Evolutionary conservation across 2,113 vertebrate species (phyloP), one percentile per base, ranked within the genome.

Genomic region (Mus pahari): DNA sequence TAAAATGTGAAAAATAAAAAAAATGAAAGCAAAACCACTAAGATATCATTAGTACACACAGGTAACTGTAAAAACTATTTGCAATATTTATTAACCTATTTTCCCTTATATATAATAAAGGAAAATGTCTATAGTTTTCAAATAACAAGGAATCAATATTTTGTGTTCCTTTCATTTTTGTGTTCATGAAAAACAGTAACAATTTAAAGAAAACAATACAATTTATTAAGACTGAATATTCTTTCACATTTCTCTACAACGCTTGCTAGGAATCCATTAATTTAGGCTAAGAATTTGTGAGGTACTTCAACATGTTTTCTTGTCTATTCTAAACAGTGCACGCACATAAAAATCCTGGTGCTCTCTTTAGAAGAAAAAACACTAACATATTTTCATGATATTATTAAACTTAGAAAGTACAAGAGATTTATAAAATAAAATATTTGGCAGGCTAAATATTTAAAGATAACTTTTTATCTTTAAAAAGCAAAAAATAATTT

Each of bases 351-450:
- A 83, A 75, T 19, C 0, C 28, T 92, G 19, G 10, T 90, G 50
- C 55, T 4, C 73, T 81, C 50, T 90, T 73, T 75, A 71, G 22
- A 48, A 90, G 33, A 48, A 33, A 79, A 11, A 53, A 9, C 19
- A 8, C 19, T 2, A 14, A 1, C 50, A 28, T 73, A 16, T 20
- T 58, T 28, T 8, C 50, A 62, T 89, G 31, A 68, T 3, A 87
- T 24, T 1, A 28, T 75, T 94, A 39, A 33, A 90, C 42, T 11
- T 71, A 39, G 50, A 81, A 94, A 66, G 39, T 75, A 75, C 13
- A 77, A 71, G 1, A 71, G 3, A 90, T 88, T 81, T 92, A 22
- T 77, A 92, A 89, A 95, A 66, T 70, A 45, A 70, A 48, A 89
- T 93, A 42, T 68, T 50, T 93, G 50, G 48, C 11, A 84, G 17